Evolutionary conservation across 2,113 vertebrate species (phyloP), one percentile per base, ranked within the genome.

Genomic region (Pipra filicauda): DNA sequence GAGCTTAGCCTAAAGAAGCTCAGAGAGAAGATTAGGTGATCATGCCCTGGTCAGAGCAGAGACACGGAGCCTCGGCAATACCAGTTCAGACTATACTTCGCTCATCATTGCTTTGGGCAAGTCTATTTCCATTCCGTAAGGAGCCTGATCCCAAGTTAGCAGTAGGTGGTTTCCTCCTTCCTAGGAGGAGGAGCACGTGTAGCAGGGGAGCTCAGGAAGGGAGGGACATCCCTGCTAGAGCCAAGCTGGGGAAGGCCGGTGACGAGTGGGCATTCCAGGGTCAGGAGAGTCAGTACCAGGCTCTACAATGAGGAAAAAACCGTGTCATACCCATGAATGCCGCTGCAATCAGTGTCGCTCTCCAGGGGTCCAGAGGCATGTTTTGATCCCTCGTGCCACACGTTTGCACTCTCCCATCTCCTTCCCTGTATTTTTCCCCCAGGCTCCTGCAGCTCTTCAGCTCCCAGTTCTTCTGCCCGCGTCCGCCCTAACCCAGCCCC

Each of bases 1-100:
- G 72, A 85, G 51, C 35, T 90, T 57, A 86, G 71, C 52, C 74
- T 95, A 24, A 92, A 64, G 85, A 74, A 96, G 98, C 98, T 98
- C 98, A 98, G 98, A 98, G 98, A 98, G 98, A 98, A 98, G 98
- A 98, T 98, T 98, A 97, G 0, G 3, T 95, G 94, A 94, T 98
- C 98, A 98, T 43, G 44, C 93, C 97, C 98, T 98, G 98, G 98
- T 98, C 98, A 98, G 88, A 97, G 97, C 97, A 96, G 91, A 92
- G 74, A 91, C 73, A 15, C 28, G 46, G 11, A 72, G 93, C 59
- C 96, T 58, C 73, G 15, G 96, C 98, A 97, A 95, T 98, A 98
- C 98, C 98, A 98, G 98, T 97, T 98, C 98, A 98, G 97, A 97
- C 55, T 96, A 85, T 76, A 97, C 97, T 98, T 98, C 97, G 12